Base-by-base conservation (phyloP, 1,140 invertebrate genomes). In the Plodia interpunctella region DNA sequence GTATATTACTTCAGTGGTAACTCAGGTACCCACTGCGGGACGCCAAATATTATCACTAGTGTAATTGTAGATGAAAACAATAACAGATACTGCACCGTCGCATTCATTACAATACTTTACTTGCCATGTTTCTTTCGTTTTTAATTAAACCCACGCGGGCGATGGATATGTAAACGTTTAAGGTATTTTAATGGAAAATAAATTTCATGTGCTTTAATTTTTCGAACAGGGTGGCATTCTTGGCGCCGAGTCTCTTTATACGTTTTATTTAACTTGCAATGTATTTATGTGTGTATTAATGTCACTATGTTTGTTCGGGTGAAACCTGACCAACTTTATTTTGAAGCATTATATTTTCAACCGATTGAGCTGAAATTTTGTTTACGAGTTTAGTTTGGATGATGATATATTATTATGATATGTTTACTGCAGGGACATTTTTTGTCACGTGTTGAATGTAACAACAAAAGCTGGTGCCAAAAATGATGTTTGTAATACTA, bases 41-140 rank as follows among this genome's bases (percentile, higher is more conserved):
- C 11, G 10, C n/a, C 51, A 53, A 53, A 53, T 53, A 53, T 53
- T 25, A 53, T 25, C 21, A 53, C 51, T 25, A 53, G 20, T 53
- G 51, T 53, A 53, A 53, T 44, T 25, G 51, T 25, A 53, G 20
- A 53, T 53, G 15, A 53, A 53, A 53, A 53, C 51, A 53, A 53
- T 25, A 53, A 53, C 51, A 53, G 49, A 51, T 51, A 51, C 21
- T 53, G 51, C 13, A 25, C 19, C 21, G 20, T 53, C 51, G 19
- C 51, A 21, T n/a, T 53, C 28, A 53, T 21, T 44, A 44, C 15
- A 15, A 44, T 44, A 44, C 38, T 44, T 44, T 44, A 44, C 38
- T 44, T 44, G 15, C 5, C 38, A 15, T 44, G 38, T 44, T 44
- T 44, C 38, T 44, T 44, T 44, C 38, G 38, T 44, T 44, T 44